Percentiles rank a stretch among this genome's conserved stretches.
phyloP scores from a whole-genome alignment of 1,140 invertebrate species.

The Macrostomum lignano region DNA sequence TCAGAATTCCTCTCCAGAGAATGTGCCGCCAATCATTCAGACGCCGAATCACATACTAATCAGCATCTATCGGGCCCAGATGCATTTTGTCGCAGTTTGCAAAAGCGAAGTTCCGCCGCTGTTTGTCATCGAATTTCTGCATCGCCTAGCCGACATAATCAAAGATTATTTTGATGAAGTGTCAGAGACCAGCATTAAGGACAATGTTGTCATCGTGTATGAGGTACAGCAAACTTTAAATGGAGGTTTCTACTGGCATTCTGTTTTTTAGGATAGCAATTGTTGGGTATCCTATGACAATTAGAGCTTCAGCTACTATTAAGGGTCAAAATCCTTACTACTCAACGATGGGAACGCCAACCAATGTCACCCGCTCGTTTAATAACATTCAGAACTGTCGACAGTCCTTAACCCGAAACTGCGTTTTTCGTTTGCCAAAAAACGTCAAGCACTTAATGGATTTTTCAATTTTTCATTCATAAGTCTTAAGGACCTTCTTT shows the following conservation, averaged over 20 bases:
- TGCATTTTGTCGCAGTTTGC: conserved; percentile 81
- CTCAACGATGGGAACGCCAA: too few species aligned
- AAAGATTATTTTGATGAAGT: conserved; percentile 88
- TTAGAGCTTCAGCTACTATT: conserved; percentile 1
- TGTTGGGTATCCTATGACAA: conserved; percentile 10
- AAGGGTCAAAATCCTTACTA: too few species aligned
- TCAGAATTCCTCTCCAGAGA: too few species aligned
- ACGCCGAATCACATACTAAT: conserved; percentile 93
- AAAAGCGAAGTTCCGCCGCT: conserved; percentile 81
- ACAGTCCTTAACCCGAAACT: conserved; percentile 1
- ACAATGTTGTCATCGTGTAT: conserved; percentile 94
- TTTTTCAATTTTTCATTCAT: too few species aligned
- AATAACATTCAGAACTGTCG: too few species aligned
- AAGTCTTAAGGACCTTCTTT: too few species aligned
- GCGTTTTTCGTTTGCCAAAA: too few species aligned
- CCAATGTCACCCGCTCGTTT: too few species aligned
- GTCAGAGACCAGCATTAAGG: conserved; percentile 76
- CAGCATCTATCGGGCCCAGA: conserved; percentile 61
- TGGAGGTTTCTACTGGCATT: too few species aligned
- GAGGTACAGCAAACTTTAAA: too few species aligned
- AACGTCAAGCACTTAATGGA: too few species aligned
- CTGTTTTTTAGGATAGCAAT: conserved; percentile 7
- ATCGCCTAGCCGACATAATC: conserved; percentile 79
- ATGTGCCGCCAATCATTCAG: conserved; percentile 74
- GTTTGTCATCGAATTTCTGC: conserved; percentile 92